phyloP scores from a whole-genome alignment of 1,140 invertebrate species.

The Hesperophylax magnus region DNA sequence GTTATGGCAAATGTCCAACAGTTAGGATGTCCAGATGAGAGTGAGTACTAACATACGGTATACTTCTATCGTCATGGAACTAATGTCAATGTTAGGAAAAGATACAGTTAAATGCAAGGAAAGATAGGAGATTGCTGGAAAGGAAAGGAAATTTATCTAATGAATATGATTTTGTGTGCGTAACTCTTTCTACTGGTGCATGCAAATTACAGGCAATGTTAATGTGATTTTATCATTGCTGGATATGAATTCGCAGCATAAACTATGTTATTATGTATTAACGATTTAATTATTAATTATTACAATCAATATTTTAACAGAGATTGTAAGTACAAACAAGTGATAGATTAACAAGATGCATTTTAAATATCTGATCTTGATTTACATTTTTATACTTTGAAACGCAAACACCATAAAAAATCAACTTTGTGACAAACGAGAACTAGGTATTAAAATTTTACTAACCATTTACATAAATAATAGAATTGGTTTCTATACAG shows the following conservation, averaged over 20 bases:
- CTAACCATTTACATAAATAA: neutral
- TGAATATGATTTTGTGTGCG: neutral
- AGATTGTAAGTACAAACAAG: too few species aligned
- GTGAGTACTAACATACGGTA: constrained; percentile 12
- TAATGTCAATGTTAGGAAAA: constrained; percentile 11
- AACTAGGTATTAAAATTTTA: too few species aligned
- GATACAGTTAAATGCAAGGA: constrained; percentile 1
- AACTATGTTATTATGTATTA: too few species aligned
- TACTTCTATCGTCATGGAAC: constrained; percentile 1
- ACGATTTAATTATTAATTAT: too few species aligned
- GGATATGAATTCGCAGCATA: too few species aligned
- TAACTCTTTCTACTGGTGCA: constrained; percentile 20
- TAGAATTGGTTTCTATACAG: constrained; percentile 5
- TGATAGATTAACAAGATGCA: too few species aligned
- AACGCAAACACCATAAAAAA: too few species aligned
- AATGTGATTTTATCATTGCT: neutral
- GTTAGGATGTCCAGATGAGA: constrained; percentile 16
- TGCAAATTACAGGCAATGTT: constrained; percentile 5
- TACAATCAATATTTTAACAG: too few species aligned
- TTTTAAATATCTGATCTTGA: too few species aligned
- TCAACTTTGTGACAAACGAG: too few species aligned
- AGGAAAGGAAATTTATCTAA: neutral
- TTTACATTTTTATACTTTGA: too few species aligned
- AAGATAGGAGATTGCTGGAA: neutral
- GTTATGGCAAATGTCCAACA: constrained; percentile 18